Base-by-base conservation (phyloP, 2,113 vertebrate genomes). In the Lepus americanus region DNA sequence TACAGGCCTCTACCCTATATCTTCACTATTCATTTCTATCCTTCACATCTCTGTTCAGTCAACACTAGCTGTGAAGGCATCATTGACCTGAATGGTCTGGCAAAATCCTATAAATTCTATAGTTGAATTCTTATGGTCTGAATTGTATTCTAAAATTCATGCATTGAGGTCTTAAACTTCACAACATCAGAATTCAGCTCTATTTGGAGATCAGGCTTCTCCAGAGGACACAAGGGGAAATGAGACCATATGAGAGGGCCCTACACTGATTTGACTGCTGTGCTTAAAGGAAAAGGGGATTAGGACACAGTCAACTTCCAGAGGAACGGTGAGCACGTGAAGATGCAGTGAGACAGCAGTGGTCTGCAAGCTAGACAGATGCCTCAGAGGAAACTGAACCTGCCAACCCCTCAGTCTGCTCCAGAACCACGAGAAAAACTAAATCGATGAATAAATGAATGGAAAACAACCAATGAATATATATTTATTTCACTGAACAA, bases 151-250 rank as follows among this genome's bases (percentile, higher is more conserved):
- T 53, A 84, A 77, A 89, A 91, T 63, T 70, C 12, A 11, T 74
- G 20, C n/a, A 14, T 12, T 70, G n/a, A 64, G 53, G 22, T 66
- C 22, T 27, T 66, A 39, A 61, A 0, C 11, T 9, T 11, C 4
- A 12, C 53, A 64, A 78, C 72, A 16, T 76, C 31, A 66, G 14
- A 87, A 27, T 81, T 2, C 87, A 85, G 76, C 14, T 66, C 0
- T 44, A 19, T 77, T 55, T 81, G 82, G 27, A 95, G 9, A 53
- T 5, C 55, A 1, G 44, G 22, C 5, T 66, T 84, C 88, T 23
- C 67, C 44, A 76, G 33, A 80, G 16, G 36, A 94, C 87, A 79
- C 33, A 79, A 79, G 27, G 39, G 53, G 72, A 92, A 94, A 49
- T 55, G 19, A 79, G 83, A 81, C 61, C 1, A 1, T 14, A 16